These are phyloP conservation scores for Scolopax mira DNA, from an alignment of 2,113 vertebrate genomes.

Conservation along the genomic window DNA sequence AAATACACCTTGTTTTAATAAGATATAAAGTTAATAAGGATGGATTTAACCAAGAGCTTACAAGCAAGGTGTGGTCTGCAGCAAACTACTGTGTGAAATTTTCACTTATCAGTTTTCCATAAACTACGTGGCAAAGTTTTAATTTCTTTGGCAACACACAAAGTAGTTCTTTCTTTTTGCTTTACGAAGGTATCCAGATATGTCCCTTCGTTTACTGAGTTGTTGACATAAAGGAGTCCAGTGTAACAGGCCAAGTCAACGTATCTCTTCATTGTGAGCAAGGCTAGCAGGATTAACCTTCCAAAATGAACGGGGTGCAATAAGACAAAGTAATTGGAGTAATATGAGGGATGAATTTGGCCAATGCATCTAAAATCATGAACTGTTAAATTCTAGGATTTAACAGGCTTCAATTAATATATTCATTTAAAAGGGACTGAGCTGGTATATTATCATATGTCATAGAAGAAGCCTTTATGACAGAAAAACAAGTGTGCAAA, in stretches of 20 bases:
- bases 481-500: background rate
- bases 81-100: constrained; percentile 11
- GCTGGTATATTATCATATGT: background rate
- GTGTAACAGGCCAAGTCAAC: background rate
- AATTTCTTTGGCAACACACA: background rate
- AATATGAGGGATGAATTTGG: background rate
- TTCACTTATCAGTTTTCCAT: background rate
- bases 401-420: background rate
- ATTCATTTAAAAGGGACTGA: background rate
- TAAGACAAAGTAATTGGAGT: constrained; percentile 3
- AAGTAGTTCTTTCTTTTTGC: background rate
- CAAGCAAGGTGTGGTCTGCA: background rate
- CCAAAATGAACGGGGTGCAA: constrained; percentile 27
- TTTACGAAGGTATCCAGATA: background rate
- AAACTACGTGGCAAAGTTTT: background rate
- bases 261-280: background rate
- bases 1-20: constrained; percentile 27
- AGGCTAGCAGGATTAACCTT: constrained; percentile 11
- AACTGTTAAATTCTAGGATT: background rate
- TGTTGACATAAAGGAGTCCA: background rate
- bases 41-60: background rate
- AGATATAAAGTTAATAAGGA: background rate
- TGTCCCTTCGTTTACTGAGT: background rate
- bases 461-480: background rate
- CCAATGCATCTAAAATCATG: background rate